A percentile compares a stretch with the other conserved stretches of the same genome.
phyloP scores from a whole-genome alignment of 2,888 invertebrate species.

The Bruchidius siliquastri region DNA sequence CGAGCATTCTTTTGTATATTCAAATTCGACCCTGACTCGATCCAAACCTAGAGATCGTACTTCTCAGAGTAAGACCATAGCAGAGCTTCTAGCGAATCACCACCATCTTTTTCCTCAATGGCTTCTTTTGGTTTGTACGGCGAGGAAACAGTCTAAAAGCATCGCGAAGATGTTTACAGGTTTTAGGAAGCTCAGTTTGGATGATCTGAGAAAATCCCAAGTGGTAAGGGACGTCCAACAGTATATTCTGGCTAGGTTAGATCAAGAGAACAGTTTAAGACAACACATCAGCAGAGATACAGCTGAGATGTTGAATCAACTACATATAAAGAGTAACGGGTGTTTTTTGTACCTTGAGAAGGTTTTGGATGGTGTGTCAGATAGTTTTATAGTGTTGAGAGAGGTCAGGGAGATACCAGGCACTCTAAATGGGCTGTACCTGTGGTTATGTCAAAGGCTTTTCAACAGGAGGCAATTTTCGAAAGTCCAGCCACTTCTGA shows the following conservation, averaged over 20 bases:
- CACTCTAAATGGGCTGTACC: conserved; percentile 88
- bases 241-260: conserved; percentile 85
- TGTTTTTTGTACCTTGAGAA: conserved; percentile 84
- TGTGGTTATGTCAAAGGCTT: conserved; percentile 91
- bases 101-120: conserved; percentile 90
- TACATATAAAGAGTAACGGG: conserved; percentile 94
- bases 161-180: conserved; percentile 78
- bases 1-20: conserved; percentile 62
- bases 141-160: conserved; percentile 77
- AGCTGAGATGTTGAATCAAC: conserved; percentile 89
- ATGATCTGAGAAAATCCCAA: conserved; percentile 82
- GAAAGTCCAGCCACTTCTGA: conserved; percentile 79
- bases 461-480: conserved; percentile 86
- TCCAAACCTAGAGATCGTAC: conserved; percentile 49
- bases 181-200: conserved; percentile 86
- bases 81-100: conserved; percentile 80
- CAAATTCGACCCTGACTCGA: conserved; percentile 54
- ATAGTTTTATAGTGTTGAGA: conserved; percentile 85
- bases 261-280: conserved; percentile 81
- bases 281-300: conserved; percentile 88
- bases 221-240: conserved; percentile 94
- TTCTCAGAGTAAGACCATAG: conserved; percentile 62
- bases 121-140: conserved; percentile 85
- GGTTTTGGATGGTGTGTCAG: conserved; percentile 86
- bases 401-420: conserved; percentile 93